Evolutionary conservation across 1,140 invertebrate genomes (phyloP), one percentile per base, ranked within the genome.

Genomic region (Lanistes nyassanus): DNA sequence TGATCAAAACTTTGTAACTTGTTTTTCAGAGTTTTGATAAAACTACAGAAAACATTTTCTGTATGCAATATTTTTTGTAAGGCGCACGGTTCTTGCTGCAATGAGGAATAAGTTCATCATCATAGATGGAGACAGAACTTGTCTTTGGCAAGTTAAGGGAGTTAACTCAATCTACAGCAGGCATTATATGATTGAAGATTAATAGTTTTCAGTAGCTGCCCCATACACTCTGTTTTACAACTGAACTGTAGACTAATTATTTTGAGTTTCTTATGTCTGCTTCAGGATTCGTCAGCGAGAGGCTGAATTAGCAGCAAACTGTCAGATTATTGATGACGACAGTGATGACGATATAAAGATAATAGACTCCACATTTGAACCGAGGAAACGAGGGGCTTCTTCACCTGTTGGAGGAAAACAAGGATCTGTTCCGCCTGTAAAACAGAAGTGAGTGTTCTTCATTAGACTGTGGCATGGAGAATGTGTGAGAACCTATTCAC

Each of bases 321-420:
- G 37, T 64, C 29, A 73, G 26, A 21, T 78, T 36, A 70, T 80
- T 37, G 77, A 77, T 74, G 77, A 81, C 21, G 79, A 82, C 56
- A 80, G 79, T 66, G 82, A 83, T 66, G 82, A 80, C 67, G 80
- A 81, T 75, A 76, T 84, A 31, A 79, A 79, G 66, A 78, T 82
- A 36, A 73, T 82, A 19, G 76, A 76, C 19, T 65, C 80, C n/a
- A 79, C 74, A 36, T 81, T 79, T 79, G 80, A 80, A 36, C 79
- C 80, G n/a, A 65, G 55, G n/a, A 62, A 66, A 60, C 58, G 21
- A 23, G 23, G 36, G 60, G 26, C 62, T 13, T 66, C 34, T 53
- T 9, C 65, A 36, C n/a, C 62, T 16, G 53, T 37, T 60, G 42
- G 19, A 60, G 23, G 23, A 39, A 23, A 9, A 19, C 29, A 29